Base-by-base conservation (phyloP, 1,140 invertebrate genomes). In the Euwallacea fornicatus region DNA sequence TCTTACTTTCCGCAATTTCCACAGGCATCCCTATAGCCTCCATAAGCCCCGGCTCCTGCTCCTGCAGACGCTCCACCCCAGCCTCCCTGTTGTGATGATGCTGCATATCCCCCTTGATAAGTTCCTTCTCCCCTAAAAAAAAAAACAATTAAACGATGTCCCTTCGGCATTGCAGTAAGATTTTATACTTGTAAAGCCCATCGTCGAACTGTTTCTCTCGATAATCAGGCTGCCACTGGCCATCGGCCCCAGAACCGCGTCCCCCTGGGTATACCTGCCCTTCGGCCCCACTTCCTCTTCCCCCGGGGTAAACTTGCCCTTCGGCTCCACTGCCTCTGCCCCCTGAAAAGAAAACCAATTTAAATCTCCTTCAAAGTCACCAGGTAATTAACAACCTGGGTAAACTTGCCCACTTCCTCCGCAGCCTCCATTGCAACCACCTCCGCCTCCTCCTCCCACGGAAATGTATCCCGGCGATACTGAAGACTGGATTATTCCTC, bases 381-480 rank as follows among this genome's bases (percentile, higher is more conserved):
- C 2, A 63, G 7, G 9, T 13, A 3, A 44, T 1, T 46, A 16
- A 10, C 16, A 42, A 69, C 67, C 67, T 62, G 58, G 67, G 16
- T 69, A 62, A 62, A 69, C 59, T 55, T 69, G 67, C 16, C 70
- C 63, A 62, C 15, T 42, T 50, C 42, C 59, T 21, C 65, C 71
- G n/a, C 71, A 73, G 2, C 65, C 71, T 46, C 66, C 66, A 0
- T 53, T 47, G 56, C 71, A 63, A 9, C 65, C 64, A n/a, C 42
- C 42, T 43, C 60, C 58, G 33, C 55, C 54, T 41, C 44, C 50
- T 21, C 69, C 41, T 2, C 55, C 71, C 11, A 41, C 65, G 43
- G 69, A 69, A 9, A 76, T 72, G 42, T 69, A 71, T 42, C 75
- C 74, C 10, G 76, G 75, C 10, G 76, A 74, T 21, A 75, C 74